Evolutionary conservation across 2,113 vertebrate species (phyloP).

Genomic region (Anarhynchus alexandrinus): DNA sequence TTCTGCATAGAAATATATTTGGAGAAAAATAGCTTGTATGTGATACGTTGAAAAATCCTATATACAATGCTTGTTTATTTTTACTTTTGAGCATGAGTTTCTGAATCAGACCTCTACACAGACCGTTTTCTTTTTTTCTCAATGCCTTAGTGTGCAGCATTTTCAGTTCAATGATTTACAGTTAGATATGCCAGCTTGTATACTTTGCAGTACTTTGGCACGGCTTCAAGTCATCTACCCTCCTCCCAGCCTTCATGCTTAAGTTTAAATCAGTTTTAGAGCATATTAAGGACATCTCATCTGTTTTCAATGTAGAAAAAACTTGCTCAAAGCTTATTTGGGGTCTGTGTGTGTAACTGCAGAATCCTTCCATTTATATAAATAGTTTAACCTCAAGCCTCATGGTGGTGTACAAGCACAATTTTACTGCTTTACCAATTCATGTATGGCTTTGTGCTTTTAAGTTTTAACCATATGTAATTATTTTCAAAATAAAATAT

Average conservation of each 20-base stretch:
- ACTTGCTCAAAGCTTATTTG: neutral
- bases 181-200: neutral
- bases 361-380: neutral
- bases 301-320: neutral
- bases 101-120: neutral
- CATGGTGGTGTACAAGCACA: slow-evolving; percentile 60
- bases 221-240: neutral
- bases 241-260: neutral
- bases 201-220: neutral
- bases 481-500: neutral
- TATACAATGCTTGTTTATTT: neutral
- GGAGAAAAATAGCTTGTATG: neutral
- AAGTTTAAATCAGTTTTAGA: neutral
- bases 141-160: neutral
- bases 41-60: rapidly evolving
- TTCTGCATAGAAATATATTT: neutral
- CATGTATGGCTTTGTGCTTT: neutral
- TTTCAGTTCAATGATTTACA: neutral
- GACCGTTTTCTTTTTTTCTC: neutral
- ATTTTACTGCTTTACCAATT: neutral
- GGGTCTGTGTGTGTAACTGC: neutral
- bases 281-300: neutral
- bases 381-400: slow-evolving; percentile 59
- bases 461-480: neutral
- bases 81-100: neutral